Base-by-base conservation (phyloP, 2,888 invertebrate species). In the Callyntrura guangdongensis region DNA sequence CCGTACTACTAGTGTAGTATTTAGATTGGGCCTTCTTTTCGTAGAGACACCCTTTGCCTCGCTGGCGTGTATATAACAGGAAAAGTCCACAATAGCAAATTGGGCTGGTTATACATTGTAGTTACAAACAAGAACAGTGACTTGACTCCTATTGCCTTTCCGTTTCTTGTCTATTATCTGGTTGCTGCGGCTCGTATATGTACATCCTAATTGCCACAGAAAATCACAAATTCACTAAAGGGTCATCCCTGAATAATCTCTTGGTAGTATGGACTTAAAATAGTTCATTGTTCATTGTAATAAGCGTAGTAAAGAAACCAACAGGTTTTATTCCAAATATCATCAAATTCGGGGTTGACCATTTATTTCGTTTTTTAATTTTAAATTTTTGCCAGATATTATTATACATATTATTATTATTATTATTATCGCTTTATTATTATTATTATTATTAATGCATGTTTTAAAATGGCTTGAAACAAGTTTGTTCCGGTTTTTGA, bases 61-160 rank as follows among this genome's bases (percentile, higher is more conserved):
- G 59, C 59, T 20, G n/a, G 17, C 59, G 59, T 17, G n/a, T 59
- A 20, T 77, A 17, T 61, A 20, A 61, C 36, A 47, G 53, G 47
- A 77, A 36, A 53, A 77, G 74, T 12, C 74, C 22, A 27, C 22
- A 49, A 22, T 49, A 77, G 20, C 74, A 49, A 69, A 49, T 77
- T 5, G 20, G 5, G 36, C 2, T 36, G 36, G 36, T 36, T 36
- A 36, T 53, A 53, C 53, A 53, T n/a, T 53, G 59, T 59, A 59
- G 8, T 59, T 59, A 36, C 36, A 36, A 36, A 36, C 36, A 36
- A 36, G 36, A 4, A 53, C n/a, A 53, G 36, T 36, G 36, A 69
- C 36, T 69, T n/a, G n/a, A n/a, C n/a, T n/a, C n/a, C n/a, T n/a
- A n/a, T n/a, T n/a, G n/a, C n/a, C 36, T 36, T 36, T 36, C 12